Evolutionary conservation across 2,797 vertebrate species (phyloP).

Genomic region (Ispidina lecontei): DNA sequence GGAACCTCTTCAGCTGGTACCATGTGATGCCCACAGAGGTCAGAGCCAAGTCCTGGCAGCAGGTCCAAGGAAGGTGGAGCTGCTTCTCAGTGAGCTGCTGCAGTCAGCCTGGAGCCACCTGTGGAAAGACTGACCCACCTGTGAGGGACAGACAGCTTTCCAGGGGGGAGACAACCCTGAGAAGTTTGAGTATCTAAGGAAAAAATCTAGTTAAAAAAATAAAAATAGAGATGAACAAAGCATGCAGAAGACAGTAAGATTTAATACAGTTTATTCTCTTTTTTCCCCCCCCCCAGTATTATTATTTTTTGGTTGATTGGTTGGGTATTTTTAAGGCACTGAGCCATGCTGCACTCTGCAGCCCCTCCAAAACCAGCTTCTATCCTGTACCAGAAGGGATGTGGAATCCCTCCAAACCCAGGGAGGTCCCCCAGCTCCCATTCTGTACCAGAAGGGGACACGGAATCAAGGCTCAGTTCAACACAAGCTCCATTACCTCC

Average conservation of each 20-base stretch:
- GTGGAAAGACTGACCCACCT: background rate
- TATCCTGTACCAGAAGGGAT: too few species aligned
- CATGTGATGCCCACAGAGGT: accelerated
- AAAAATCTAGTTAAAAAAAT: background rate
- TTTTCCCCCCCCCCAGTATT: too few species aligned
- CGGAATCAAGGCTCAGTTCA: background rate
- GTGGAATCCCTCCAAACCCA: background rate
- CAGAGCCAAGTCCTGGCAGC: background rate
- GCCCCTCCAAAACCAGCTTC: too few species aligned
- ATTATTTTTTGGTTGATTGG: background rate
- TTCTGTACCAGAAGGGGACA: background rate
- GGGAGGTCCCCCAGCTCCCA: accelerated
- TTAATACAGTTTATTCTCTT: background rate
- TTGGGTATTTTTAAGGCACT: background rate
- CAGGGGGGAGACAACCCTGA: background rate
- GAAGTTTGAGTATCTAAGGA: background rate
- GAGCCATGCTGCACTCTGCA: background rate
- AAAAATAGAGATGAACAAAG: background rate
- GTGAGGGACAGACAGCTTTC: background rate
- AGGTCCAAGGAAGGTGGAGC: background rate
- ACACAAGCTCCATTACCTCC: background rate
- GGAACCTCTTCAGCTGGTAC: background rate
- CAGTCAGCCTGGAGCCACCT: background rate
- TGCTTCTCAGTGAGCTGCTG: background rate
- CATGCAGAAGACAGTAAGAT: background rate